These are phyloP conservation scores for Nemapogon koenigi DNA, from an alignment of 2,888 invertebrate genomes.

Conservation along the genomic window DNA sequence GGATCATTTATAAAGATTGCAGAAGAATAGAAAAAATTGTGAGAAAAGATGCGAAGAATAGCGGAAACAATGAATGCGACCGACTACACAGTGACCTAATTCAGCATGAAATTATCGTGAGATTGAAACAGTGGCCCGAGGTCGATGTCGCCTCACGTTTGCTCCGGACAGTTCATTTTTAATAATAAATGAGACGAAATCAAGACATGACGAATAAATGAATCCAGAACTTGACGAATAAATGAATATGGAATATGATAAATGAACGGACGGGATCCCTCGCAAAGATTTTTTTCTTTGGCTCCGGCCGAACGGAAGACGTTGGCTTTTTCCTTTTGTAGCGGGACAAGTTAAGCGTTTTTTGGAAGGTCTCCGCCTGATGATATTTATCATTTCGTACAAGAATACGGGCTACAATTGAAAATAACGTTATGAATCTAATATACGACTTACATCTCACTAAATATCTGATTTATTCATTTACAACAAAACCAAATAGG, in stretches of 20 bases:
- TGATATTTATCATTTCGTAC: constrained; percentile 60
- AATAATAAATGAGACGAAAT: constrained; percentile 68
- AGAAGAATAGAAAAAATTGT: no score
- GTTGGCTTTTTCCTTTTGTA: constrained; percentile 64
- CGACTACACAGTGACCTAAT: constrained; percentile 29
- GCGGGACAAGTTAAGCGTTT: constrained; percentile 63
- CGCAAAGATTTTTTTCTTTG: constrained; percentile 63
- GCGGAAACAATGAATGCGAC: constrained; percentile 1
- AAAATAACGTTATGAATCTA: constrained; percentile 20
- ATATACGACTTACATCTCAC: not conserved
- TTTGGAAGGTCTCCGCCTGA: constrained; percentile 38
- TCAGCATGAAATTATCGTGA: constrained; percentile 52
- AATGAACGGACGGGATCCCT: constrained; percentile 60
- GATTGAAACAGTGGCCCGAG: constrained; percentile 59
- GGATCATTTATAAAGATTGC: no score
- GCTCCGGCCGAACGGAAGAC: constrained; percentile 62
- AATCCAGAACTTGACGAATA: constrained; percentile 67
- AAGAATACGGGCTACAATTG: constrained; percentile 49
- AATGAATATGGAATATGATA: constrained; percentile 67
- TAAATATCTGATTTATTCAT: not conserved
- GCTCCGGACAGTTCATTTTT: constrained; percentile 65
- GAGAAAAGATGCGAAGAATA: constrained; percentile 3
- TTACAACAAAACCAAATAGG: not conserved
- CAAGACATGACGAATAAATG: constrained; percentile 68
- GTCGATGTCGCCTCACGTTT: constrained; percentile 49